These are phyloP conservation scores for Limonius californicus DNA, from an alignment of 1,140 invertebrate genomes.

Conservation along the genomic window DNA sequence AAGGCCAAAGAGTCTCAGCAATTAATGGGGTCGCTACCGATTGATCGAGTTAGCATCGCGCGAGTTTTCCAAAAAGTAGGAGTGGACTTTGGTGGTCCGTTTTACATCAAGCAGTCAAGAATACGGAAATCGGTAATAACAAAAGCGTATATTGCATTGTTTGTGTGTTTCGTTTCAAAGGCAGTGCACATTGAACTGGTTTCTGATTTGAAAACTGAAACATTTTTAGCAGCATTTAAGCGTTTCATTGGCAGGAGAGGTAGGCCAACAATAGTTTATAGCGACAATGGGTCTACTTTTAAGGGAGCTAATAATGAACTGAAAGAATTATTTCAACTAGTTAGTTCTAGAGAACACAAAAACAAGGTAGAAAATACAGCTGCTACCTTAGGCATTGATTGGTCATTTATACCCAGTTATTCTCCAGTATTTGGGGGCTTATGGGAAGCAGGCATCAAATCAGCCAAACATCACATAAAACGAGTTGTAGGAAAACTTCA, in stretches of 20 bases:
- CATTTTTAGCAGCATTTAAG: constrained; percentile 24
- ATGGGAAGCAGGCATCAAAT: constrained; percentile 40
- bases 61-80: constrained; percentile 22
- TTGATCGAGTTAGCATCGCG: constrained; percentile 30
- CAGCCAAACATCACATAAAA: constrained; percentile 34
- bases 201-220: constrained; percentile 23
- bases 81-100: constrained; percentile 27
- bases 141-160: constrained; percentile 24
- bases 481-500: constrained; percentile 24
- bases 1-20: constrained; percentile 1
- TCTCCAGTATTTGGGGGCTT: constrained; percentile 39
- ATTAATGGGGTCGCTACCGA: constrained; percentile 42
- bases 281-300: background rate
- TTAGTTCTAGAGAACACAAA: background rate
- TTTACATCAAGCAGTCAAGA: constrained; percentile 16
- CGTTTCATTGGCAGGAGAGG: constrained; percentile 32
- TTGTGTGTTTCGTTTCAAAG: constrained; percentile 20
- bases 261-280: background rate
- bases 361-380: background rate
- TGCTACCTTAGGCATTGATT: no score
- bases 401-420: constrained; percentile 4
- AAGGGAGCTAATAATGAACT: background rate
- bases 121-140: background rate
- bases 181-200: constrained; percentile 25
- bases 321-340: background rate